A percentile compares a stretch with the other conserved stretches of the same genome.
Conservation (phyloP, 2,797 vertebrate genomes). For the Distichodus sexfasciatus region DNA sequence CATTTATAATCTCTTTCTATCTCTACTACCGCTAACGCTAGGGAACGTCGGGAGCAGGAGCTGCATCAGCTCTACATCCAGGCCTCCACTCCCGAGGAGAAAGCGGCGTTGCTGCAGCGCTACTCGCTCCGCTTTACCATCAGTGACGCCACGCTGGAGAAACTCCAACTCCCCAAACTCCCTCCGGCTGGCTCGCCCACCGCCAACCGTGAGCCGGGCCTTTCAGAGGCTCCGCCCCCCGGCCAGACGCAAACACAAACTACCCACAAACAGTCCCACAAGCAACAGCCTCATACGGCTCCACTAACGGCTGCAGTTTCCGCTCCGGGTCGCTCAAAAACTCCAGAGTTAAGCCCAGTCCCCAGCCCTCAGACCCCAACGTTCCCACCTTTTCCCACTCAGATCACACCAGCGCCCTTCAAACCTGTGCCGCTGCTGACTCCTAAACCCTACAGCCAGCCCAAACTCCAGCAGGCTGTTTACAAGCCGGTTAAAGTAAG, state of each 20-base stretch:
- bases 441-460: conserved; percentile 92
- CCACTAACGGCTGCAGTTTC: no score
- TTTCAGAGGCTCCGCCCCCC: conserved; percentile 47
- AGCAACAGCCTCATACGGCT: conserved; percentile 56
- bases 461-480: conserved; percentile 76
- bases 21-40: conserved; percentile 47
- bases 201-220: background rate
- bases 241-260: conserved; percentile 53
- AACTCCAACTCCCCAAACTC: conserved; percentile 89
- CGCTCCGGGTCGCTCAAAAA: conserved; percentile 59
- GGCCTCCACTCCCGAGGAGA: conserved; percentile 86
- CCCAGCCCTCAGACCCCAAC: conserved; percentile 72
- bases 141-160: conserved; percentile 93
- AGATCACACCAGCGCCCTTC: conserved; percentile 60
- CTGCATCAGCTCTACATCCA: conserved; percentile 89
- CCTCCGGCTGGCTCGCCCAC: conserved; percentile 51
- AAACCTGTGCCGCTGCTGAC: conserved; percentile 89
- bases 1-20: background rate
- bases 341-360: conserved; percentile 62
- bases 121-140: conserved; percentile 96
- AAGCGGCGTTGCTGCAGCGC: conserved; percentile 86
- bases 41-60: conserved; percentile 88
- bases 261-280: conserved; percentile 3
- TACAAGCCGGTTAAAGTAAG: conserved; percentile 88
- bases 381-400: conserved; percentile 56